phyloP scores from a whole-genome alignment of 1,140 invertebrate species.

The Cotesia glomerata region DNA sequence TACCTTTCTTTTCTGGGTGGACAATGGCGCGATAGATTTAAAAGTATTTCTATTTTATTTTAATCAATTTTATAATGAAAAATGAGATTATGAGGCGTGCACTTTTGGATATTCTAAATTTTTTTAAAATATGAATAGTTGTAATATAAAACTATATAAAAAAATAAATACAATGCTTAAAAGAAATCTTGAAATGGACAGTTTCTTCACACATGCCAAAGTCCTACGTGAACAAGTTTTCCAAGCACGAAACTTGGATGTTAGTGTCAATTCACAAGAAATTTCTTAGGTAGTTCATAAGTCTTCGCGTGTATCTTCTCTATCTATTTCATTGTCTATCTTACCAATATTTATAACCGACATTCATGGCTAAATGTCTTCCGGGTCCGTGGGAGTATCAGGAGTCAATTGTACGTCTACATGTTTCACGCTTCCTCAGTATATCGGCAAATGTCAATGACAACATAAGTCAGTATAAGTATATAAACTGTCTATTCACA shows the following conservation, averaged over 20 bases:
- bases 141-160: not conserved
- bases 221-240: not conserved
- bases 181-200: no score
- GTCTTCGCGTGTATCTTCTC: conserved; percentile 4
- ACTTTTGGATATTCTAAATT: no score
- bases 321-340: conserved; percentile 6
- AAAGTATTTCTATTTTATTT: no score
- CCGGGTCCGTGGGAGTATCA: conserved; percentile 1
- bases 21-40: no score
- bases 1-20: no score
- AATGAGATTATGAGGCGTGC: no score
- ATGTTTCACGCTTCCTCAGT: not conserved
- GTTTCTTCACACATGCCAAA: not conserved
- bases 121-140: not conserved
- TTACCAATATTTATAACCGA: not conserved
- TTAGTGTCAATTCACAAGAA: conserved; percentile 1
- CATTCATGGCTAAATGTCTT: not conserved
- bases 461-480: not conserved
- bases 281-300: not conserved
- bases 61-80: no score
- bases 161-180: no score
- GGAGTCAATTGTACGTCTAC: not conserved
- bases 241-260: not conserved
- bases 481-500: no score
- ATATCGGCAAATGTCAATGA: conserved; percentile 1